Percentiles rank a stretch among this genome's conserved stretches.
phyloP scores from a whole-genome alignment of 2,113 vertebrate species.

The Serinus canaria region DNA sequence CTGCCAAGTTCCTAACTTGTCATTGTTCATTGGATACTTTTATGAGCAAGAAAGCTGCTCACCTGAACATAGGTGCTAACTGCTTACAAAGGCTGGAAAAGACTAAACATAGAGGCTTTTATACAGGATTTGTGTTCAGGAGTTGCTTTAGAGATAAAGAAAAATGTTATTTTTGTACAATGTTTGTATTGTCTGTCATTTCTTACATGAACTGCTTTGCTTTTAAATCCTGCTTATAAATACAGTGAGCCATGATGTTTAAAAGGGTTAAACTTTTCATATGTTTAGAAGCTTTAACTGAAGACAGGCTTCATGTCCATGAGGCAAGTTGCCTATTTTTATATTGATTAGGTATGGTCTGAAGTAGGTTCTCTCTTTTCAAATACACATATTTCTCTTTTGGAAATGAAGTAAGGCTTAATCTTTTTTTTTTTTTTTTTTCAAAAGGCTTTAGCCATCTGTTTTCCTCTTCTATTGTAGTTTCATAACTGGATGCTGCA shows the following conservation, averaged over 20 bases:
- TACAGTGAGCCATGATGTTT: neutral
- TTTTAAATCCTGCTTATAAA: neutral
- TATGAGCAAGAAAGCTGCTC: neutral
- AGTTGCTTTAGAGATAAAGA: neutral
- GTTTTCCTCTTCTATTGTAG: conserved; percentile 34
- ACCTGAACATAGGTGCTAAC: neutral
- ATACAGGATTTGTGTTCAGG: neutral
- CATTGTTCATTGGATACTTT: neutral
- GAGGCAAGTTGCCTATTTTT: neutral
- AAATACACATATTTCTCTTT: neutral
- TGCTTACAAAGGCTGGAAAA: neutral
- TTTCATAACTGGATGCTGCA: conserved; percentile 39
- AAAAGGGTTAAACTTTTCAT: neutral
- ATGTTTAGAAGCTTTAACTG: neutral
- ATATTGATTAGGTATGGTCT: neutral
- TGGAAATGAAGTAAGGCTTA: neutral
- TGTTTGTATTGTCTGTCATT: neutral
- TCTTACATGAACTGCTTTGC: neutral
- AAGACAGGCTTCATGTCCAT: neutral
- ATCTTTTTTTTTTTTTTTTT: neutral
- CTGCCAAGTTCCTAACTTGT: neutral
- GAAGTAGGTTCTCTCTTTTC: neutral
- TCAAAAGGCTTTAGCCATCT: conserved; percentile 29
- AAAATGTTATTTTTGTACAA: neutral
- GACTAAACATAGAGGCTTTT: neutral